These are phyloP conservation scores for Gryllus longicercus DNA, from an alignment of 2,888 invertebrate species.

Conservation along the genomic window DNA sequence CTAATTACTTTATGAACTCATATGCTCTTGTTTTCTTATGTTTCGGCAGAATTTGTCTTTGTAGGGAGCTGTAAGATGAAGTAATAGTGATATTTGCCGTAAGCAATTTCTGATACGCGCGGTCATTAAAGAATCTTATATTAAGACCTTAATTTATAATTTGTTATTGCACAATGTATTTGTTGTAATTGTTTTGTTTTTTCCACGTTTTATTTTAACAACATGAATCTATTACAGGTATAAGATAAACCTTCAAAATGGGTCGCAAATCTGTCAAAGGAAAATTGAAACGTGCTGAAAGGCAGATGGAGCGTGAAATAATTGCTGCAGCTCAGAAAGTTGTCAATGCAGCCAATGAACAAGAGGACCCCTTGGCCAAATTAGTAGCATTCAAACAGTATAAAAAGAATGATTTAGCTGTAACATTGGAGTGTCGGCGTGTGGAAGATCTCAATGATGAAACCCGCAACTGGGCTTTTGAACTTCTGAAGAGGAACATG, in stretches of 20 bases:
- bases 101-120: too few relatives aligned
- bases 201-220: background rate
- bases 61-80: too few relatives aligned
- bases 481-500: slow-evolving; percentile 77
- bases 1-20: background rate
- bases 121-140: background rate
- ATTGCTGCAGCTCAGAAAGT: slow-evolving; percentile 58
- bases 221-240: background rate
- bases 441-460: slow-evolving; percentile 57
- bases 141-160: background rate
- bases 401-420: slow-evolving; percentile 57
- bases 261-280: slow-evolving; percentile 55
- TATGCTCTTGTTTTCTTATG: background rate
- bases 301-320: slow-evolving; percentile 59
- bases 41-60: too few relatives aligned
- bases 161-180: background rate
- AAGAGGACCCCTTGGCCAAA: slow-evolving; percentile 57
- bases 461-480: slow-evolving; percentile 65
- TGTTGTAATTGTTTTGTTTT: background rate
- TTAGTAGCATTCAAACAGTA: slow-evolving; percentile 62
- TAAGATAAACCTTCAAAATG: background rate
- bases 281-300: slow-evolving; percentile 60
- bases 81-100: too few relatives aligned
- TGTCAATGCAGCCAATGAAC: slow-evolving; percentile 60
- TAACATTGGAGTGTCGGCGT: slow-evolving; percentile 59